Conservation (phyloP, 2,888 invertebrate species). For the Apotomis betuletana region DNA sequence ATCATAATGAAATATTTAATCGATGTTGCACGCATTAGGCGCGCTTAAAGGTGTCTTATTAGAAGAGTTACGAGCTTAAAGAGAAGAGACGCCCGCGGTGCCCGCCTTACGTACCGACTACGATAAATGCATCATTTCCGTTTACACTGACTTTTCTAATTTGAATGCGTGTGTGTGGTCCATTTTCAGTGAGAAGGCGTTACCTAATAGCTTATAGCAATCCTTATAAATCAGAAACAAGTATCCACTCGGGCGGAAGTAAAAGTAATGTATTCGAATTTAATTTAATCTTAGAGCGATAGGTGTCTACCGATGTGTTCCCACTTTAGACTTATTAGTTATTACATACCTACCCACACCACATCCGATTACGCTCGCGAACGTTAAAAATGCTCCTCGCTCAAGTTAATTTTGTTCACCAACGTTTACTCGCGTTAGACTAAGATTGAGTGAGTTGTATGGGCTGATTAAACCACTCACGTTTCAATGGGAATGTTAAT, state of each 20-base stretch:
- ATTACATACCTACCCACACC: not conserved
- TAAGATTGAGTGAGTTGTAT: constrained; percentile 58
- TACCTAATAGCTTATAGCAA: constrained; percentile 63
- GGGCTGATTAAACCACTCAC: constrained; percentile 62
- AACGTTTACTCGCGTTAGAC: constrained; percentile 47
- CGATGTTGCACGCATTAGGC: constrained; percentile 70
- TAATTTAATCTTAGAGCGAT: constrained; percentile 23
- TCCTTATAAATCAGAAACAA: constrained; percentile 63
- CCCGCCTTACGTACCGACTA: constrained; percentile 63
- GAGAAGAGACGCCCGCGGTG: constrained; percentile 76
- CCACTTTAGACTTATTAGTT: constrained; percentile 3
- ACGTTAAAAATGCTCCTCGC: constrained; percentile 45
- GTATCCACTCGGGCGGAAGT: constrained; percentile 40
- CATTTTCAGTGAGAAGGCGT: constrained; percentile 64
- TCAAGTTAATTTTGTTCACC: constrained; percentile 44
- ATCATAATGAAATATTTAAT: constrained; percentile 76
- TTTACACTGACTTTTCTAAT: constrained; percentile 76
- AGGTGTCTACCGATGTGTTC: not conserved
- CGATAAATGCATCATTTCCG: constrained; percentile 78
- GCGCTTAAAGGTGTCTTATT: constrained; percentile 75
- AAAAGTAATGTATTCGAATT: constrained; percentile 50
- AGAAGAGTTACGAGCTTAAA: constrained; percentile 76
- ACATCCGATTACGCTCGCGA: constrained; percentile 10
- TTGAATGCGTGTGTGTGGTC: constrained; percentile 77
- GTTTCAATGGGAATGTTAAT: constrained; percentile 78